Evolutionary conservation across 2,113 vertebrate species (phyloP), one percentile per base, ranked within the genome.

Genomic region (Ceuthmochares aereus): DNA sequence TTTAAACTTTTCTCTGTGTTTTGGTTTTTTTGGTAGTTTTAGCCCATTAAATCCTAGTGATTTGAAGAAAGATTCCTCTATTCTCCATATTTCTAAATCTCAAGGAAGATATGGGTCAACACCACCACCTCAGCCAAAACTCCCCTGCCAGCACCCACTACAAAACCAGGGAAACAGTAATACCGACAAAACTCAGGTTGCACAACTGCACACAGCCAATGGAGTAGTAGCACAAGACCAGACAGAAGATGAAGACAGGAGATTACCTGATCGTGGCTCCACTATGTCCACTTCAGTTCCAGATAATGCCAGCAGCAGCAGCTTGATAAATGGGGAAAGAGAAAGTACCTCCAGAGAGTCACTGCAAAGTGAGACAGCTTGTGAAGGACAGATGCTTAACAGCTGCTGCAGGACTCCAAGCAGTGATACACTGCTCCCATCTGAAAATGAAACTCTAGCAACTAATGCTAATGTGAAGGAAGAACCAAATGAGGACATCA

Each of bases 31-130:
- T 74, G 55, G n/a, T 87, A 64, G 17, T 96, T 97, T 56, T 67
- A 98, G 97, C 69, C 14, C 94, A 0, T 89, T 97, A 88, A 97
- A 90, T 93, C 89, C 95, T 34, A 86, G 56, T 9, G 98, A 98
- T 34, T 45, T 96, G 95, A 98, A 97, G 96, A 98, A 98, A 89
- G 97, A 98, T 32, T 55, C 96, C 75, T 96, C 97, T 42, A 62
- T 89, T 87, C 72, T 97, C 42, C 97, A 85, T 60, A 74, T 92
- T 68, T 34, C 97, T 84, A 97, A 97, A 91, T 89, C 96, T 89
- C 96, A 97, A 51, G 97, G 97, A 96, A 97, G 89, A 95, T 96
- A 94, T 79, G 96, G 93, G 58, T 63, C 95, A 79, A 89, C 95
- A 26, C 43, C 97, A 42, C n/a, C 96, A 93, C 91, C 97, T 96